Conservation (phyloP, 1,140 invertebrate species). For the Drosophila pallidifrons region DNA sequence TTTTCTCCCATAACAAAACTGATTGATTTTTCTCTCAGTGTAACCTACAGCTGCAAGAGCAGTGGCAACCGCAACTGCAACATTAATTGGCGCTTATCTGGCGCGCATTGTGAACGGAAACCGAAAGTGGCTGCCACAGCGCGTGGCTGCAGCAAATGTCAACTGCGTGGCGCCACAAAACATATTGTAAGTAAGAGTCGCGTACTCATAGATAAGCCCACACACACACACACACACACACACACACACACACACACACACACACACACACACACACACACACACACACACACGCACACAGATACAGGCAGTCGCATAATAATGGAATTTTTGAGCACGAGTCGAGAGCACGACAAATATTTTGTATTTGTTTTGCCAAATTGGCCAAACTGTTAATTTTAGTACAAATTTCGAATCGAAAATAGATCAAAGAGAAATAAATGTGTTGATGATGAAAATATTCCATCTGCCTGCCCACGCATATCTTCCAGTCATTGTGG, state of each 20-base stretch:
- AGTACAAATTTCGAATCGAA: slow-evolving; percentile 64
- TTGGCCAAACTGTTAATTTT: slow-evolving; percentile 67
- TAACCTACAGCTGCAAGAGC: slow-evolving; percentile 2
- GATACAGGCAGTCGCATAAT: slow-evolving; percentile 25
- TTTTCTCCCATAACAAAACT: too few relatives aligned
- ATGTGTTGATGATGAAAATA: slow-evolving; percentile 38
- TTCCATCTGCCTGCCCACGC: slow-evolving; percentile 67
- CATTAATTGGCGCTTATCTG: slow-evolving; percentile 57
- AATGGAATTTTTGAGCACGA: slow-evolving; percentile 49
- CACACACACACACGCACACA: too few relatives aligned
- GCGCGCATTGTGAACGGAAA: slow-evolving; percentile 41
- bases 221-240: too few relatives aligned
- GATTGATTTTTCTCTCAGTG: too few relatives aligned
- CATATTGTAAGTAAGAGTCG: slow-evolving; percentile 8
- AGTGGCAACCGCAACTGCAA: slow-evolving; percentile 37
- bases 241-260: too few relatives aligned
- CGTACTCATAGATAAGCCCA: slow-evolving; percentile 1
- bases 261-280: background rate
- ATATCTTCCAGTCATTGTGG: slow-evolving; percentile 71
- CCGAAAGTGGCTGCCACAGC: slow-evolving; percentile 54
- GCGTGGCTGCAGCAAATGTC: slow-evolving; percentile 28
- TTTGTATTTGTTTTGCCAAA: slow-evolving; percentile 44
- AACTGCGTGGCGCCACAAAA: slow-evolving; percentile 37
- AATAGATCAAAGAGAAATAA: slow-evolving; percentile 56
- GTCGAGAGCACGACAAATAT: slow-evolving; percentile 23